phyloP scores from a whole-genome alignment of 2,113 vertebrate species.

The Tragelaphus strepsiceros region DNA sequence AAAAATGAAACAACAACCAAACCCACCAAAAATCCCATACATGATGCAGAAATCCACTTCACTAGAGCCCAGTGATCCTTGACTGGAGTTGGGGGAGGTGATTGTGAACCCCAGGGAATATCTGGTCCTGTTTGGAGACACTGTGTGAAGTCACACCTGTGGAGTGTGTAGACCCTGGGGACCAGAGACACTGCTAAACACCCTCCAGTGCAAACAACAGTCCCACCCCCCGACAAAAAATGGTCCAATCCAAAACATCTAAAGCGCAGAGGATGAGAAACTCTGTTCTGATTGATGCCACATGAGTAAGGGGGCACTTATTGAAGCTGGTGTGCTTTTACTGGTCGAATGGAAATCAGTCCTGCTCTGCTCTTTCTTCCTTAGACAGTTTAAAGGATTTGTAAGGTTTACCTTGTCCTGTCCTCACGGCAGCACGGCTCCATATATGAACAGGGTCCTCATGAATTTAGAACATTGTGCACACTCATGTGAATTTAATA shows the following conservation, averaged over 20 bases:
- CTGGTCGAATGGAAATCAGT: neutral
- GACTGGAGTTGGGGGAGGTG: neutral
- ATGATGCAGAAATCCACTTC: neutral
- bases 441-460: conserved; percentile 69
- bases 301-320: neutral
- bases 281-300: neutral
- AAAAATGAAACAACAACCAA: neutral
- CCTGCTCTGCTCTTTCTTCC: conserved; percentile 25
- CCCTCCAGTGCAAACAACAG: neutral
- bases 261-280: neutral
- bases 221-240: neutral
- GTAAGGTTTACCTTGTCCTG: conserved; percentile 61
- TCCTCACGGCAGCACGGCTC: neutral
- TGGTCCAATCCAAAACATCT: neutral
- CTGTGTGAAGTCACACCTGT: neutral
- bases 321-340: neutral
- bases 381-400: conserved; percentile 43
- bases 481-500: conserved; percentile 70
- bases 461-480: conserved; percentile 64
- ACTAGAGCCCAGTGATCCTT: neutral
- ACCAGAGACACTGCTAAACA: neutral
- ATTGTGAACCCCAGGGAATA: neutral
- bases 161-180: neutral
- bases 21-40: too few species aligned
- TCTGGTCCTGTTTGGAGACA: neutral